These are phyloP conservation scores for Muscicapa striata DNA, from an alignment of 2,797 vertebrate species.

Conservation along the genomic window DNA sequence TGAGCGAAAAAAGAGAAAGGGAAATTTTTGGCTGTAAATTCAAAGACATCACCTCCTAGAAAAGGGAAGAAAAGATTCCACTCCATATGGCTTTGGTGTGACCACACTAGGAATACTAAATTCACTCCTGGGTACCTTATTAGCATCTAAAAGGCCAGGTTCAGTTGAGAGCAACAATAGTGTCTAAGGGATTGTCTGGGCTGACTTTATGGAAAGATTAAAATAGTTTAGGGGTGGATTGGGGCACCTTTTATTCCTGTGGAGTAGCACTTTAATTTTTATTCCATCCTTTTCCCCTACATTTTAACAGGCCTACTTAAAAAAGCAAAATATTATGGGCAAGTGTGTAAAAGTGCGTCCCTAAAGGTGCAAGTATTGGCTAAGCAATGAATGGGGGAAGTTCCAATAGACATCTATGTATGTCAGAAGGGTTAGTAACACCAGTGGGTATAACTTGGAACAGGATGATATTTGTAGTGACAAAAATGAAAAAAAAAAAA, in stretches of 20 bases:
- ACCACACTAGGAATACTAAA: conserved; percentile 64
- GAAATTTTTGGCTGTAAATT: conserved; percentile 58
- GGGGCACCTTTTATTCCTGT: conserved; percentile 42
- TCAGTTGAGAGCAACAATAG: conserved; percentile 58
- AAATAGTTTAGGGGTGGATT: conserved; percentile 55
- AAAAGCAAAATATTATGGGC: conserved; percentile 14
- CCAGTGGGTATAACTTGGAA: not conserved
- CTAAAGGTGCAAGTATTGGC: not conserved
- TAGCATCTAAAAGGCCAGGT: conserved; percentile 66
- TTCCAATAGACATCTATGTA: not conserved
- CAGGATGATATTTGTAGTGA: not conserved
- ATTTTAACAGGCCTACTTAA: conserved; percentile 18
- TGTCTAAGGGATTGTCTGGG: conserved; percentile 52
- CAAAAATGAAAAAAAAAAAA: conserved; percentile 4
- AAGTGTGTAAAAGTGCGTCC: conserved; percentile 3
- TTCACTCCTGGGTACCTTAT: conserved; percentile 60
- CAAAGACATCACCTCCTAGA: conserved; percentile 54
- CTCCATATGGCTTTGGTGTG: conserved; percentile 60
- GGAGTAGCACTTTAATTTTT: conserved; percentile 23
- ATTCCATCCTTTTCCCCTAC: not conserved
- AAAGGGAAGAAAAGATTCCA: conserved; percentile 58
- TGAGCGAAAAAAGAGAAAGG: conserved; percentile 19
- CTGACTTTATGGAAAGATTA: conserved; percentile 61
- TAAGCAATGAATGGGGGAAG: not conserved
- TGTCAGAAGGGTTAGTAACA: not conserved